Evolutionary conservation across 2,888 invertebrate species (phyloP), one percentile per base, ranked within the genome.

Genomic region (Heliconius cydno): DNA sequence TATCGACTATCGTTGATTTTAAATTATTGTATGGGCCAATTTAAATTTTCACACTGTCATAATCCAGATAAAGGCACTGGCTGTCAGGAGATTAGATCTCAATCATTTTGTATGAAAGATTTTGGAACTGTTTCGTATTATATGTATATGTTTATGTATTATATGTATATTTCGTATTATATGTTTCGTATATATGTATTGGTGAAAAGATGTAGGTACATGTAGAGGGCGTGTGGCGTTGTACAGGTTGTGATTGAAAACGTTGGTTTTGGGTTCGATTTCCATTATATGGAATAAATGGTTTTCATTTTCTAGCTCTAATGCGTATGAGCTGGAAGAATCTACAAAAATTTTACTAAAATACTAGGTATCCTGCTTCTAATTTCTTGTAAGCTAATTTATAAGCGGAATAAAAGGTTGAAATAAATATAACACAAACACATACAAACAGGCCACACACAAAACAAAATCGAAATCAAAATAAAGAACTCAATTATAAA

Each of bases 391-490:
- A 6, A 15, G 25, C 28, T 12, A 34, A 34, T 34, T 34, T 34
- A 28, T 65, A 25, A 13, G 28, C 63, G 15, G 63, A 25, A 65
- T 46, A 15, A 25, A 70, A 25, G 52, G 9, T 22, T 6, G 1
- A 57, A 60, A 30, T 7, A 72, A 72, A 46, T 12, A 30, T 22
- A 66, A 78, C 63, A 30, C 34, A 15, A 34, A 63, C 66, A 76
- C 60, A 79, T 19, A 79, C 19, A 74, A 73, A 34, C 7, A 34
- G 34, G 74, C 79, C 80, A 81, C 82, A 81, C 84, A 82, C 70
- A 81, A 85, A 80, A 84, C 80, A 83, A 83, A 84, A 83, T 81
- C 41, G 79, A 77, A 81, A 78, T 81, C 82, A 84, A 85, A 73
- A 60, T 34, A 38, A 25, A 73, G 38, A 60, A 73, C 73, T 73